Evolutionary conservation across 2,797 vertebrate species (phyloP), one percentile per base, ranked within the genome.

Genomic region (Zenarchopterus dispar): DNA sequence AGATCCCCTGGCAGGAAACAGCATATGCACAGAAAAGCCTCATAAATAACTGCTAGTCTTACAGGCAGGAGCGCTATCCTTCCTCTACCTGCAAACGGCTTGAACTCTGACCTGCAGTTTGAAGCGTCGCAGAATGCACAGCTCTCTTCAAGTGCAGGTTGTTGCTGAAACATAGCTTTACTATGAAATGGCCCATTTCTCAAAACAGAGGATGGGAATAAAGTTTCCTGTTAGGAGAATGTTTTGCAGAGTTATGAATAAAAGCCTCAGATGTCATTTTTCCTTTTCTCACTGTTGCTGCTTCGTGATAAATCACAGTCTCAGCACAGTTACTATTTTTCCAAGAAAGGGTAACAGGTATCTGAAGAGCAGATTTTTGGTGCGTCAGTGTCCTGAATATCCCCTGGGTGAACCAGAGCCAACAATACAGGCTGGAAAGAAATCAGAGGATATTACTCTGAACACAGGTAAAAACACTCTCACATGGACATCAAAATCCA

Each of bases 21-120:
- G 56, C 50, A 62, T 55, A 74, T 63, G 57, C 53, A 69, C 70
- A 84, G 67, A 80, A 62, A 77, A 64, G 43, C 64, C 53, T 82
- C 50, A 77, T 88, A 67, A 88, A 91, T 85, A 87, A 91, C 61
- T 73, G 57, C 90, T 72, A 11, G 19, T 63, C 81, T 75, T 70
- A 67, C 62, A 79, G 81, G 82, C 78, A 77, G 57, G 24, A 50
- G 51, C 23, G 22, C 54, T 41, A 45, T 73, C 70, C 61, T 53
- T 58, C 50, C 46, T 62, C 49, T 42, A 33, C 36, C 28, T 60
- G 48, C 67, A 75, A 69, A 81, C 41, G 60, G 67, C 53, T 48
- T 50, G 78, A 81, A 72, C 81, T 73, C 49, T 51, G 45, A 57
- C 68, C 31, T 42, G 43, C 56, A 76, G 57, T 70, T 53, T 67